Conservation (phyloP, 2,888 invertebrate species). For the Dexiosoma caninum region DNA sequence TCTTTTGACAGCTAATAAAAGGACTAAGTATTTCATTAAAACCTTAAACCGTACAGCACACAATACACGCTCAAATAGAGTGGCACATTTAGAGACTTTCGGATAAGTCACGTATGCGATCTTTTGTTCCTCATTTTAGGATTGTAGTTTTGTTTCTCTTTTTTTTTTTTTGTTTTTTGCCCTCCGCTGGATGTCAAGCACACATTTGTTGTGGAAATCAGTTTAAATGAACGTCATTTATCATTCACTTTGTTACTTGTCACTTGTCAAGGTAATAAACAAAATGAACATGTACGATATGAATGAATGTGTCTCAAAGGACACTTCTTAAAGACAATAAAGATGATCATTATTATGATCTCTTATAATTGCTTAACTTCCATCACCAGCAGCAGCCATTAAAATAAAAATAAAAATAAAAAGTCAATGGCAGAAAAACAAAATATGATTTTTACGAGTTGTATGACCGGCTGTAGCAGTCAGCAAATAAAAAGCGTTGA, state of each 20-base stretch:
- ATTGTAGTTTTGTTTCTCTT: background rate
- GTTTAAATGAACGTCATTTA: constrained; percentile 39
- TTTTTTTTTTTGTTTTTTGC: background rate
- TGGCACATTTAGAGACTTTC: background rate
- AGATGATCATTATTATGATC: constrained; percentile 10
- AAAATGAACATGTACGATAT: constrained; percentile 42
- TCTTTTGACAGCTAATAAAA: background rate
- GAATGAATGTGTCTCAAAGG: constrained; percentile 35
- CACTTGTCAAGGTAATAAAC: constrained; percentile 50
- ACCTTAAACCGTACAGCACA: background rate
- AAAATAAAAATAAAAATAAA: background rate
- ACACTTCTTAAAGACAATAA: constrained; percentile 17
- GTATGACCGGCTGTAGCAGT: background rate
- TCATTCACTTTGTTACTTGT: constrained; percentile 20
- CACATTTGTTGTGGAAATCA: constrained; percentile 13
- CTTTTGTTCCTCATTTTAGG: background rate
- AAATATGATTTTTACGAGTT: constrained; percentile 28
- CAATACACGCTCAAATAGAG: background rate
- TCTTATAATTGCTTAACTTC: constrained; percentile 29
- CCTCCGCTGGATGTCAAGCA: background rate
- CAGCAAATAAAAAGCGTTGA: background rate
- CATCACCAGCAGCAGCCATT: background rate
- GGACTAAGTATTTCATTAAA: background rate
- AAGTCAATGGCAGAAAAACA: constrained; percentile 6
- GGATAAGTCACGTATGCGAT: constrained; percentile 46